phyloP scores from a whole-genome alignment of 2,113 vertebrate species.

The Clupea harengus region DNA sequence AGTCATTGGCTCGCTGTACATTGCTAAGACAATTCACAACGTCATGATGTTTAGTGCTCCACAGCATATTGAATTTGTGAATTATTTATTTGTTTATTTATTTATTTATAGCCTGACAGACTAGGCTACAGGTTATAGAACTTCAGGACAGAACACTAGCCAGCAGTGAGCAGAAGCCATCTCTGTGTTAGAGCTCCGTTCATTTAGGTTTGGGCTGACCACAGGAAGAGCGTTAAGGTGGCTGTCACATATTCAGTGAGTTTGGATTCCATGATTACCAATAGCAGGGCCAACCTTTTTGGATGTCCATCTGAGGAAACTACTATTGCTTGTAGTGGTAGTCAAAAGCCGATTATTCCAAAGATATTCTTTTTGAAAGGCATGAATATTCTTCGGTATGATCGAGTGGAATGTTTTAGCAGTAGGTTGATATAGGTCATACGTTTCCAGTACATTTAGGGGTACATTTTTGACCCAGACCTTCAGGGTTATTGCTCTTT shows the following conservation, averaged over 20 bases:
- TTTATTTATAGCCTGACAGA: not conserved
- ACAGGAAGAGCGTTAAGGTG: not conserved
- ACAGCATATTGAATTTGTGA: not conserved
- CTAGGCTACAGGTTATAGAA: not conserved
- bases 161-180: not conserved
- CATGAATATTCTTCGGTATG: too few species aligned
- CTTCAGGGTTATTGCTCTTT: not conserved
- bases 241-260: not conserved
- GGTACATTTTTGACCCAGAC: not conserved
- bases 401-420: too few species aligned
- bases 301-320: not conserved
- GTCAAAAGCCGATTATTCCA: too few species aligned
- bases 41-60: not conserved
- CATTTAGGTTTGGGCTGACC: not conserved
- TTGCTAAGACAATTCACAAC: not conserved
- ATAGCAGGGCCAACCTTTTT: not conserved
- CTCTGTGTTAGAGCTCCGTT: not conserved
- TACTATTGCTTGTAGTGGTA: not conserved
- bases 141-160: not conserved
- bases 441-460: not conserved
- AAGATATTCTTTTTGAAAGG: too few species aligned
- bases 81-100: not conserved
- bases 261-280: not conserved
- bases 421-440: not conserved
- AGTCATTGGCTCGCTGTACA: not conserved